A percentile compares a stretch with the other conserved stretches of the same genome.
Evolutionary conservation across 64 coral and sea anemone species (phyloP).

Genomic region (Montipora foliosa): DNA sequence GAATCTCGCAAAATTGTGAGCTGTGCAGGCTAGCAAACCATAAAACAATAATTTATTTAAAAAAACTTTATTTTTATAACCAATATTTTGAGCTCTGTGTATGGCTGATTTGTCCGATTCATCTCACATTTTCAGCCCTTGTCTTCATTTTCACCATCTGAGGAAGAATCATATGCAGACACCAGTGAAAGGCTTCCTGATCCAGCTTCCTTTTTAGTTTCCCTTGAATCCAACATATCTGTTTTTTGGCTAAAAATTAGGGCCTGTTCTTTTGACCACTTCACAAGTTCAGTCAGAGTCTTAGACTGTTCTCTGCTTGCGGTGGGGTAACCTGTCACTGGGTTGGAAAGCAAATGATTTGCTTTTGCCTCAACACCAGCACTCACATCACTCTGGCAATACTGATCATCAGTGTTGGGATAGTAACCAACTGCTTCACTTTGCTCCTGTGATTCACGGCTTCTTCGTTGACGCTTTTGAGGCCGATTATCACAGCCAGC

Average conservation of each 20-base stretch:
- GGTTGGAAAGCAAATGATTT: background rate
- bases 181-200: slow-evolving; percentile 44
- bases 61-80: too few species aligned
- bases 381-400: background rate
- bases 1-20: too few species aligned
- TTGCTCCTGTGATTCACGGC: background rate
- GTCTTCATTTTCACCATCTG: slow-evolving; percentile 67
- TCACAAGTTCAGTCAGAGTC: slow-evolving; percentile 81
- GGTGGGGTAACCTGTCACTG: background rate
- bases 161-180: slow-evolving; percentile 85
- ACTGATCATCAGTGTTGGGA: slow-evolving; percentile 84
- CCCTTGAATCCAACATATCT: background rate
- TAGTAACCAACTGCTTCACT: slow-evolving; percentile 75
- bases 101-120: too few species aligned
- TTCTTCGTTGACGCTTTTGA: background rate
- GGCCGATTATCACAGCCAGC: background rate
- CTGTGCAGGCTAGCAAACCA: too few species aligned
- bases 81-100: too few species aligned
- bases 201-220: background rate
- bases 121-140: background rate
- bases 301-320: slow-evolving; percentile 58
- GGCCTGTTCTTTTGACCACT: slow-evolving; percentile 85
- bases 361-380: background rate
- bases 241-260: background rate
- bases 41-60: too few species aligned